Conservation (phyloP, 2,888 invertebrate species). For the Lottia gigantea region DNA sequence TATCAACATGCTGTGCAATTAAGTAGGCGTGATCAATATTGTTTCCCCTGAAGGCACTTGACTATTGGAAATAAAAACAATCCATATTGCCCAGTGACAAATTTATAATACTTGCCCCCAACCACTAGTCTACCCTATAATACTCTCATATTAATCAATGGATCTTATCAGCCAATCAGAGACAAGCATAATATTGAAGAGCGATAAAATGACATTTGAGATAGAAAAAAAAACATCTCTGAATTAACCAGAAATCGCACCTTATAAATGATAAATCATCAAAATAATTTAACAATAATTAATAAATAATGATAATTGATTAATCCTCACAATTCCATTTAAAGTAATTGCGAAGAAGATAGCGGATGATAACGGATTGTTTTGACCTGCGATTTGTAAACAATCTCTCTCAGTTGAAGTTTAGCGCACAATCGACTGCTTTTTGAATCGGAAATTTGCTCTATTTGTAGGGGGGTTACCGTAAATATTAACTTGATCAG, state of each 20-base stretch:
- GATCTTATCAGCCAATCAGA: conserved; percentile 5
- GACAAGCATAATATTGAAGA: not conserved
- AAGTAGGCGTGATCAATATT: not conserved
- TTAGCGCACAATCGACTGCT: conserved; percentile 14
- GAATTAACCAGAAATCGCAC: not conserved
- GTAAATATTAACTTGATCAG: conserved; percentile 19
- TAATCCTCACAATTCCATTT: not conserved
- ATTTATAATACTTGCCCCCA: too few species aligned
- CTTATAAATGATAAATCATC: too few species aligned
- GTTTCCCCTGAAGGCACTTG: too few species aligned
- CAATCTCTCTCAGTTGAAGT: conserved; percentile 19
- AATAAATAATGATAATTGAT: not conserved
- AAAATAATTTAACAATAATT: too few species aligned
- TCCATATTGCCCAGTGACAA: too few species aligned
- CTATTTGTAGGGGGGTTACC: conserved; percentile 4
- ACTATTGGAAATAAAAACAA: too few species aligned
- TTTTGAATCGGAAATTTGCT: conserved; percentile 17
- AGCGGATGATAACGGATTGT: conserved; percentile 30
- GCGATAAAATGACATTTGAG: not conserved
- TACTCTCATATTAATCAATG: too few species aligned
- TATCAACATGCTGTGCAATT: conserved; percentile 1
- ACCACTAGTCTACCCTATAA: too few species aligned
- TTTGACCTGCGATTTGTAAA: conserved; percentile 30
- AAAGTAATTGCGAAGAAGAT: not conserved
- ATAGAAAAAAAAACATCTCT: not conserved